These are phyloP conservation scores for Trididemnum clinides DNA, from an alignment of 23 tunicate species.

Conservation along the genomic window DNA sequence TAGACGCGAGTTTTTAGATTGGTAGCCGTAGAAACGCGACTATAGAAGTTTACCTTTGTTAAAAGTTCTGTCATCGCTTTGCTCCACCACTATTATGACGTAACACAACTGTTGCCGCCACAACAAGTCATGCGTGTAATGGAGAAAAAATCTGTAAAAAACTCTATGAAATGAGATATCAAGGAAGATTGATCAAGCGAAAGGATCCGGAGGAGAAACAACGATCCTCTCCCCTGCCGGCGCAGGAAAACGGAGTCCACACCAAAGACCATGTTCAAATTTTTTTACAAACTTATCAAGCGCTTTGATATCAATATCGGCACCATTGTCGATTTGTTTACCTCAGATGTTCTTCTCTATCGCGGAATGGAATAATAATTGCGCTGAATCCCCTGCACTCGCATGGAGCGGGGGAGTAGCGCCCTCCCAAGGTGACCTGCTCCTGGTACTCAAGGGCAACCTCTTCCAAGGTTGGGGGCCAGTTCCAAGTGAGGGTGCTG, in stretches of 20 bases:
- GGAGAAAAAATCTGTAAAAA: conserved; percentile 34
- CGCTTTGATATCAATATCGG: no score
- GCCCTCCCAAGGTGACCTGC: conserved; percentile 16
- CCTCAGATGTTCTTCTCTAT: conserved; percentile 25
- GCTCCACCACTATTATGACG: conserved; percentile 45
- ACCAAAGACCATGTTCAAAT: no score
- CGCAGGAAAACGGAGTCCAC: no score
- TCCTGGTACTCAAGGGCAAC: conserved; percentile 34
- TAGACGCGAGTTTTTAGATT: no score
- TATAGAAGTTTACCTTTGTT: conserved; percentile 32
- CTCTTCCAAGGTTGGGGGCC: conserved; percentile 59
- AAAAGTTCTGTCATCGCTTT: conserved; percentile 20
- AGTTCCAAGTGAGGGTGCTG: neutral
- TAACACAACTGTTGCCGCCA: conserved; percentile 30
- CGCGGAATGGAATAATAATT: conserved; percentile 35
- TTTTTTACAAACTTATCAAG: no score
- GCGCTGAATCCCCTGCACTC: conserved; percentile 1
- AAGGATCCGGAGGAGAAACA: no score
- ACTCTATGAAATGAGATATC: no score
- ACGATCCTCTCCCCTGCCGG: no score
- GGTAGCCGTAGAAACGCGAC: no score
- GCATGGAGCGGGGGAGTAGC: conserved; percentile 25
- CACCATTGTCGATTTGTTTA: neutral
- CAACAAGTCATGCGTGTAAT: conserved; percentile 31
- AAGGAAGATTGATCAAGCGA: no score